These are phyloP conservation scores for Geophilus truncorum DNA, from an alignment of 2,888 invertebrate genomes.

Conservation along the genomic window DNA sequence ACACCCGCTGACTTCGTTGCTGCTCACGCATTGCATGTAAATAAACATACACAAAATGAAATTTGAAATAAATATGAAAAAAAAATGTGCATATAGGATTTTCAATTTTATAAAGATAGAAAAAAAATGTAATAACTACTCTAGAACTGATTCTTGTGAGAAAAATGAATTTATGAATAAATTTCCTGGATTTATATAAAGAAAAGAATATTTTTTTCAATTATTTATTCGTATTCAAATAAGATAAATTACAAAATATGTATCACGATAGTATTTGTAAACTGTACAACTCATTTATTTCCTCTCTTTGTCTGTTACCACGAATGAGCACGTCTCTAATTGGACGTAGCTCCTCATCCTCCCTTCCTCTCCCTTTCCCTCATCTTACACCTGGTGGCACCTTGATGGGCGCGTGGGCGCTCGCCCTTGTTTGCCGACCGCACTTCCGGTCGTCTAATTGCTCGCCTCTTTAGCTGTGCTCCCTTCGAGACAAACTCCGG, in stretches of 20 bases:
- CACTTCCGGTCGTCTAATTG: slow-evolving; percentile 15
- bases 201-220: background rate
- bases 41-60: background rate
- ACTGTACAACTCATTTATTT: background rate
- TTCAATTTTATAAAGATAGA: background rate
- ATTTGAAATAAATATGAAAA: background rate
- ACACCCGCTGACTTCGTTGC: slow-evolving; percentile 10
- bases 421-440: slow-evolving; percentile 1
- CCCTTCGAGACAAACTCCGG: background rate
- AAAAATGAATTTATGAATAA: background rate
- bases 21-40: slow-evolving; percentile 5
- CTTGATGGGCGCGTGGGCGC: slow-evolving; percentile 27
- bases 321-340: slow-evolving; percentile 23
- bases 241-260: background rate
- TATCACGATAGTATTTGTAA: background rate
- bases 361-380: background rate
- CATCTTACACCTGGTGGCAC: slow-evolving; percentile 25
- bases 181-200: background rate
- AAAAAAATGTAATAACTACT: background rate
- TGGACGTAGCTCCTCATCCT: background rate
- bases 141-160: background rate
- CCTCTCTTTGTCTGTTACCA: background rate
- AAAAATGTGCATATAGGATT: background rate
- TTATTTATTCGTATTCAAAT: background rate
- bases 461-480: background rate